Evolutionary conservation across 2,797 vertebrate species (phyloP).

Genomic region (Sarcophilus harrisii): DNA sequence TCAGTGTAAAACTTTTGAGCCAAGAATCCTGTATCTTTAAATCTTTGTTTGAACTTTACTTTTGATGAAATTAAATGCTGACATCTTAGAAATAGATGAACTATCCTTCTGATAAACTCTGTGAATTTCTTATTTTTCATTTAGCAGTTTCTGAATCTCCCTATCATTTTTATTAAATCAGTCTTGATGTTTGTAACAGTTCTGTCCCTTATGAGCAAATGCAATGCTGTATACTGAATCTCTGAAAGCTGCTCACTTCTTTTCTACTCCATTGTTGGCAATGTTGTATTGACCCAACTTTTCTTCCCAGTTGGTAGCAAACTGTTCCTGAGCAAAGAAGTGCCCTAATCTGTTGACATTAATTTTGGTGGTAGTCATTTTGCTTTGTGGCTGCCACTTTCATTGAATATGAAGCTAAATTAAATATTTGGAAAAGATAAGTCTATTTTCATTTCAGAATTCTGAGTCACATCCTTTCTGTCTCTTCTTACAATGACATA

Average conservation of each 20-base stretch:
- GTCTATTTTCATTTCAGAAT: not conserved
- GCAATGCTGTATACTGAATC: not conserved
- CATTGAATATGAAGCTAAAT: not conserved
- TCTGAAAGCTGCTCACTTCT: not conserved
- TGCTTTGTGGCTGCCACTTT: not conserved
- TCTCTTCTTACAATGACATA: not conserved
- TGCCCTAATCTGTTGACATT: not conserved
- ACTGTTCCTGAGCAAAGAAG: not conserved
- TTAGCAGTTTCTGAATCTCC: not conserved
- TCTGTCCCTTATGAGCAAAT: not conserved
- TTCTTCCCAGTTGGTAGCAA: not conserved
- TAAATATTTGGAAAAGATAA: not conserved
- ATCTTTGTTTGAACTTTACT: not conserved
- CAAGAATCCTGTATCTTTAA: not conserved
- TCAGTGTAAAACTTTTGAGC: not conserved
- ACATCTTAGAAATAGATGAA: not conserved
- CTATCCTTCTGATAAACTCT: not conserved
- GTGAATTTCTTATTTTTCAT: not conserved
- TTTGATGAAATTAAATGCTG: not conserved
- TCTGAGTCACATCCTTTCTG: not conserved
- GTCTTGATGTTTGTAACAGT: too few species aligned
- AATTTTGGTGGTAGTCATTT: not conserved
- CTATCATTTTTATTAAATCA: too few species aligned
- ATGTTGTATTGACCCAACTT: not conserved
- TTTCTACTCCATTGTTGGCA: not conserved